These are phyloP conservation scores for Dione juno DNA, from an alignment of 2,888 invertebrate genomes.

Conservation along the genomic window DNA sequence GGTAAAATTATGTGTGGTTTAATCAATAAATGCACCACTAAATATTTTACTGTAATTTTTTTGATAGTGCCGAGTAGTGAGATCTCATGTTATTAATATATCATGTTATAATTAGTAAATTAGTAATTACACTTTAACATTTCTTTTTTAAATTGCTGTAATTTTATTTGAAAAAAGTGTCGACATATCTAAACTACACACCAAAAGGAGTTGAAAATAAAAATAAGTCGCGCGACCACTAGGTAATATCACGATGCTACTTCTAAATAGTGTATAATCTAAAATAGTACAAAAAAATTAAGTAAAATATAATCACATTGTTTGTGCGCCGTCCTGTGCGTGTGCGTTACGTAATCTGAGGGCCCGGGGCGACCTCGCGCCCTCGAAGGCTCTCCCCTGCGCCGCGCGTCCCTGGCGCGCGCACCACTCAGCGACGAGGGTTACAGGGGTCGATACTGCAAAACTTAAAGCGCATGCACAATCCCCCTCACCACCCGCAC, in stretches of 20 bases:
- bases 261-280: constrained; percentile 80
- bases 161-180: constrained; percentile 57
- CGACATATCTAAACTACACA: constrained; percentile 62
- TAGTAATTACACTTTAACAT: constrained; percentile 23
- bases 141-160: constrained; percentile 53
- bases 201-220: constrained; percentile 56
- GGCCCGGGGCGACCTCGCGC: constrained; percentile 66
- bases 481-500: constrained; percentile 46
- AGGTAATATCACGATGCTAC: constrained; percentile 76
- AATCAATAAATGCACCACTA: constrained; percentile 34
- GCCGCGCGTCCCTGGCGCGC: constrained; percentile 38
- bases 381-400: constrained; percentile 53
- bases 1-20: constrained; percentile 18
- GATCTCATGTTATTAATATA: constrained; percentile 37
- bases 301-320: constrained; percentile 82
- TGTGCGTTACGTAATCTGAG: constrained; percentile 81
- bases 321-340: constrained; percentile 84
- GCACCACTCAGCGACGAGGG: constrained; percentile 36
- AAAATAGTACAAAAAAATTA: constrained; percentile 78
- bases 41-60: constrained; percentile 18
- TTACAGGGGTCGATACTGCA: constrained; percentile 50
- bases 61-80: constrained; percentile 23
- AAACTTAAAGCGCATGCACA: constrained; percentile 47
- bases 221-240: constrained; percentile 69
- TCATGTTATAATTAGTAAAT: constrained; percentile 15